phyloP scores from a whole-genome alignment of 1,140 invertebrate species.

The Anagrus nilaparvatae region DNA sequence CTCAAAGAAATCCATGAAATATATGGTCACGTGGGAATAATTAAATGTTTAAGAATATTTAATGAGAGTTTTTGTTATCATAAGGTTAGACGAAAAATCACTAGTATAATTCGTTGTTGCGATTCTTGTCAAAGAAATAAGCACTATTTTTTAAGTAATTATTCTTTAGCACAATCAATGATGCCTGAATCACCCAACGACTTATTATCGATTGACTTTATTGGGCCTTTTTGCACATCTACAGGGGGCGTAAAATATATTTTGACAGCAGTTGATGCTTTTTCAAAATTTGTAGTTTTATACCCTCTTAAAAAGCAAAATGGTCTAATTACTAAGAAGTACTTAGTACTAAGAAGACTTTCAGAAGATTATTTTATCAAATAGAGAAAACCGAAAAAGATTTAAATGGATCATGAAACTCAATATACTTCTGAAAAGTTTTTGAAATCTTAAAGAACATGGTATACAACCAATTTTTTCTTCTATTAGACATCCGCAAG shows the following conservation, averaged over 20 bases:
- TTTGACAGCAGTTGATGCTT: slow-evolving; percentile 32
- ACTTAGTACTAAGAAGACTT: slow-evolving; percentile 24
- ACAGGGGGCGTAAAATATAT: slow-evolving; percentile 35
- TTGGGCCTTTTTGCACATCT: slow-evolving; percentile 27
- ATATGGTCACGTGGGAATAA: too few relatives aligned
- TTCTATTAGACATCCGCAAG: slow-evolving; percentile 9
- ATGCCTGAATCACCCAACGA: slow-evolving; percentile 17
- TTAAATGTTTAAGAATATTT: too few relatives aligned
- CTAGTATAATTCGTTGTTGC: too few relatives aligned
- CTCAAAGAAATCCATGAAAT: too few relatives aligned
- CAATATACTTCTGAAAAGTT: slow-evolving; percentile 9
- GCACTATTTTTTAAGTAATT: slow-evolving; percentile 2
- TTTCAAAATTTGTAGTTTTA: slow-evolving; percentile 36
- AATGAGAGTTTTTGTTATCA: too few relatives aligned
- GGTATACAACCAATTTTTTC: slow-evolving; percentile 6
- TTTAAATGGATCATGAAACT: slow-evolving; percentile 9
- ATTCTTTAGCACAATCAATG: slow-evolving; percentile 10
- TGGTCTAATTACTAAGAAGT: slow-evolving; percentile 22
- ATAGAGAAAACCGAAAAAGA: slow-evolving; percentile 12
- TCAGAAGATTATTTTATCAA: slow-evolving; percentile 11
- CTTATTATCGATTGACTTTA: slow-evolving; percentile 26
- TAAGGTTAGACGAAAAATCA: too few relatives aligned
- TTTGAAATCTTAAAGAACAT: background rate
- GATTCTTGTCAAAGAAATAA: slow-evolving; percentile 19
- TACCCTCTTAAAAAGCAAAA: slow-evolving; percentile 29